Percentiles rank a stretch among this genome's conserved stretches.
phyloP scores from a whole-genome alignment of 2,797 vertebrate genomes.

The Enteromius viviparus region DNA sequence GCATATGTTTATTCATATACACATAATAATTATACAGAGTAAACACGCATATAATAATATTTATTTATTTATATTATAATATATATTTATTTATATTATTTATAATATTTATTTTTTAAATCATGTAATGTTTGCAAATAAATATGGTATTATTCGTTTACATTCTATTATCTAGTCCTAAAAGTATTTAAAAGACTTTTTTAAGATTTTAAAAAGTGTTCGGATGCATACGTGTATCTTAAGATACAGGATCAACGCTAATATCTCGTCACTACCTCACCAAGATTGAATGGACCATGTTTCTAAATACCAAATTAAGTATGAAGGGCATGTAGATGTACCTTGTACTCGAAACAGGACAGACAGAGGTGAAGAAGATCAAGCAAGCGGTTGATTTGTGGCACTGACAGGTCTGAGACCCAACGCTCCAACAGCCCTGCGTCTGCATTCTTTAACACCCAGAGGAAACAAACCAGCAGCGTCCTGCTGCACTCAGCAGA shows the following conservation, averaged over 20 bases:
- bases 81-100: too few relatives aligned
- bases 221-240: neutral
- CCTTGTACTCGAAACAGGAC: conserved; percentile 89
- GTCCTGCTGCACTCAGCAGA: conserved; percentile 89
- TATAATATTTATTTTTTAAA: neutral
- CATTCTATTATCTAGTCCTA: too few relatives aligned
- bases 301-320: neutral
- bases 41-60: too few relatives aligned
- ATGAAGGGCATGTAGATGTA: conserved; percentile 42
- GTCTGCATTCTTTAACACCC: conserved; percentile 92
- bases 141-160: neutral
- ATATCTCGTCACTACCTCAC: neutral
- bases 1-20: too few relatives aligned
- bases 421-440: conserved; percentile 83
- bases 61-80: too few relatives aligned
- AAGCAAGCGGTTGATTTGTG: conserved; percentile 86
- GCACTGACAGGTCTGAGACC: conserved; percentile 85
- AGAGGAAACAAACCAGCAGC: conserved; percentile 87
- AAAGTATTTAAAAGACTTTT: neutral
- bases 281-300: neutral
- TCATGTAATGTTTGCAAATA: neutral
- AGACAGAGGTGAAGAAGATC: conserved; percentile 88
- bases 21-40: too few relatives aligned
- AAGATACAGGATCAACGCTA: neutral
- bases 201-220: neutral